A percentile compares a stretch with the other conserved stretches of the same genome.
Conservation (phyloP, 2,113 vertebrate species). For the Protomyctophum bolini region DNA sequence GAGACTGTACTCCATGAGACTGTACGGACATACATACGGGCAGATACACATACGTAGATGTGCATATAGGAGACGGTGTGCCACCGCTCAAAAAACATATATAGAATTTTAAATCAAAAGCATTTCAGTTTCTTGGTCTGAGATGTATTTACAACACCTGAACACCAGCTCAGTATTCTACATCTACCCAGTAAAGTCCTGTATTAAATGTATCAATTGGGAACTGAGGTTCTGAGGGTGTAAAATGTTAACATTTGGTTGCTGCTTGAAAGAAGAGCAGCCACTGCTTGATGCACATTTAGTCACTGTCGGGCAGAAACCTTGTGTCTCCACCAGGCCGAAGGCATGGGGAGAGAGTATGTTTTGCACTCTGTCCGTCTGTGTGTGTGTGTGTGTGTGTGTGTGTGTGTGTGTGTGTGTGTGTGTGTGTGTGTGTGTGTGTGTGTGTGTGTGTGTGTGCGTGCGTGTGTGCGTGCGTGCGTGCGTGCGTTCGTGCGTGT, state of each 20-base stretch:
- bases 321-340: not conserved
- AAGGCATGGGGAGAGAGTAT: too few species aligned
- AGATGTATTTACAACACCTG: not conserved
- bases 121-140: constrained; percentile 2
- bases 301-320: constrained; percentile 3
- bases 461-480: too few species aligned
- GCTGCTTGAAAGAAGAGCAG: not conserved
- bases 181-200: not conserved
- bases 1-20: too few species aligned
- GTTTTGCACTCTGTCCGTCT: too few species aligned
- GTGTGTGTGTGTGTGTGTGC: too few species aligned
- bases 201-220: not conserved
- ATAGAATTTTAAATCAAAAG: constrained; percentile 19
- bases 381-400: not conserved
- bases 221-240: not conserved
- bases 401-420: constrained; percentile 5
- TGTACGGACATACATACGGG: too few species aligned
- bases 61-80: not conserved
- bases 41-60: constrained; percentile 5
- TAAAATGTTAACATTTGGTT: constrained; percentile 17
- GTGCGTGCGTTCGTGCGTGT: too few species aligned
- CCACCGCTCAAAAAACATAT: not conserved
- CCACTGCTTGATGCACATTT: constrained; percentile 32
- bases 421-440: too few species aligned
- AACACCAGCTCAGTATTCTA: constrained; percentile 26